Conservation (phyloP, 2,113 vertebrate genomes). For the Mus musculus region DNA sequence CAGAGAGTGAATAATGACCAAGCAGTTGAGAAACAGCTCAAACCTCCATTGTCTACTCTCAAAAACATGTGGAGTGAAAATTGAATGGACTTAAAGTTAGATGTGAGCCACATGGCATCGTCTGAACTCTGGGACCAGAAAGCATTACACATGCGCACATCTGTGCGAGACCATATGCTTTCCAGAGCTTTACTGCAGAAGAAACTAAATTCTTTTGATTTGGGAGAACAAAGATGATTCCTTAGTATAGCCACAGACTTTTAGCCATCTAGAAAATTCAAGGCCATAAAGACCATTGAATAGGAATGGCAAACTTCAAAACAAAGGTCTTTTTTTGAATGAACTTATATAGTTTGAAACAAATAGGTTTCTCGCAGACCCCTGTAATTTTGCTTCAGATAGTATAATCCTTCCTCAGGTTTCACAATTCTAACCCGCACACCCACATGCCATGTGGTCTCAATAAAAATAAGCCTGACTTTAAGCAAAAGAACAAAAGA, state of each 20-base stretch:
- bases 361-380: neutral
- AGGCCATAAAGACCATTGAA: neutral
- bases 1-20: neutral
- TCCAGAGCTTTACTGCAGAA: constrained; percentile 59
- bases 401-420: constrained; percentile 54
- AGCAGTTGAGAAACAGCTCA: neutral
- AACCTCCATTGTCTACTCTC: neutral
- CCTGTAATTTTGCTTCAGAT: constrained; percentile 58
- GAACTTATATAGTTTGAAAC: neutral
- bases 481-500: constrained; percentile 55
- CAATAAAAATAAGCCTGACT: constrained; percentile 74
- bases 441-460: constrained; percentile 69
- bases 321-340: neutral
- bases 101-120: neutral
- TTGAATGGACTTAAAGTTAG: neutral
- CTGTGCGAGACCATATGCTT: constrained; percentile 63
- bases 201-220: constrained; percentile 53
- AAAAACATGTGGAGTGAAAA: constrained; percentile 45
- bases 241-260: neutral
- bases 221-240: neutral
- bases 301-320: neutral
- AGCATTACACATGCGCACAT: constrained; percentile 57
- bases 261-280: neutral
- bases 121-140: constrained; percentile 25
- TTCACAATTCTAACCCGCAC: constrained; percentile 63